Evolutionary conservation across 2,888 invertebrate species (phyloP).

Genomic region (Coleophora flavipennella): DNA sequence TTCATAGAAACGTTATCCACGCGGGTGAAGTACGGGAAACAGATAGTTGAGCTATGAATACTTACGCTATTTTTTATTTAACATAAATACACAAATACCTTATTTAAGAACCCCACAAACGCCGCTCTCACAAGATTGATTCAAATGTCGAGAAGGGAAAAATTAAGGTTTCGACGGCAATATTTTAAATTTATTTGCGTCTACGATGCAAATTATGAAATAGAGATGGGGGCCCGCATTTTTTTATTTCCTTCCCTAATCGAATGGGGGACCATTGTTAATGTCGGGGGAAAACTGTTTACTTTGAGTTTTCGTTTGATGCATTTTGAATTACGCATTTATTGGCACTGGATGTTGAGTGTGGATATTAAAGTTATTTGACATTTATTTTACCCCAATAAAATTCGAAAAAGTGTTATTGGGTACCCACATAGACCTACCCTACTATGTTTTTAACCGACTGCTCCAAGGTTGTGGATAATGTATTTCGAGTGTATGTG

Average conservation of each 20-base stretch:
- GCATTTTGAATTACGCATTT: constrained; percentile 21
- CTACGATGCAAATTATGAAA: constrained; percentile 69
- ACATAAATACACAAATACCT: too few relatives aligned
- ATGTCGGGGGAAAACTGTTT: constrained; percentile 47
- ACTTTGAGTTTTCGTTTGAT: constrained; percentile 34
- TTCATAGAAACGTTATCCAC: too few relatives aligned
- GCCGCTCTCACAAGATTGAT: constrained; percentile 37
- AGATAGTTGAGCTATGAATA: too few relatives aligned
- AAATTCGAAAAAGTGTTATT: background rate
- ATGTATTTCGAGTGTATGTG: too few relatives aligned
- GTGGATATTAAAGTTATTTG: background rate
- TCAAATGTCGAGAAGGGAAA: constrained; percentile 47
- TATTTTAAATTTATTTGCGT: constrained; percentile 70
- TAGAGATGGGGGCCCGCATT: constrained; percentile 45
- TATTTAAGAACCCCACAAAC: too few relatives aligned
- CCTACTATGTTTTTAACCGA: background rate
- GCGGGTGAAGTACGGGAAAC: too few relatives aligned
- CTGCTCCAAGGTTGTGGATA: too few relatives aligned
- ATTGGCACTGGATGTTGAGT: constrained; percentile 7
- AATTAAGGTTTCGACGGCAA: constrained; percentile 56
- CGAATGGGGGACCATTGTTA: constrained; percentile 61
- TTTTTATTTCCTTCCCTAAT: constrained; percentile 48
- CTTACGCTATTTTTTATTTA: too few relatives aligned
- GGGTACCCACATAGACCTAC: background rate
- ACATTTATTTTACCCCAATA: background rate